Conservation (phyloP, 2,888 invertebrate genomes). For the Agriopis aurantiaria region DNA sequence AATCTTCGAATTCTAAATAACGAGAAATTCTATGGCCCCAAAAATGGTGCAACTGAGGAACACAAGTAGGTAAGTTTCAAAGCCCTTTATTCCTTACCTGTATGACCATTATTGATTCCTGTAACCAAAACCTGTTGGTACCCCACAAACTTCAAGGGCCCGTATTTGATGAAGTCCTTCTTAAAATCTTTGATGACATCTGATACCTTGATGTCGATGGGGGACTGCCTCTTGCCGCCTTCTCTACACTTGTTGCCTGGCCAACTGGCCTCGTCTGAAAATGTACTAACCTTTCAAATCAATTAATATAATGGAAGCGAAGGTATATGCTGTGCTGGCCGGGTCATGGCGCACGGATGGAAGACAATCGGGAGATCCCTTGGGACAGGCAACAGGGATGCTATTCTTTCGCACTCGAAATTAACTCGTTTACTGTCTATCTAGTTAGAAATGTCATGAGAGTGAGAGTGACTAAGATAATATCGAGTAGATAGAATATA, state of each 20-base stretch:
- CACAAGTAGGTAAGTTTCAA: neutral
- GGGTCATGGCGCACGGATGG: too few relatives aligned
- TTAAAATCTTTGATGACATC: constrained; percentile 62
- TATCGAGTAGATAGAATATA: too few relatives aligned
- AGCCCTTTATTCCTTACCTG: constrained; percentile 85
- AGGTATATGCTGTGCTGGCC: too few relatives aligned
- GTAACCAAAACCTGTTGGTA: constrained; percentile 84
- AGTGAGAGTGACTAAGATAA: too few relatives aligned
- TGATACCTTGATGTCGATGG: constrained; percentile 70
- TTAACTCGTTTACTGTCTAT: too few relatives aligned
- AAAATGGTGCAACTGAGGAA: too few relatives aligned
- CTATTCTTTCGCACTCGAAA: too few relatives aligned
- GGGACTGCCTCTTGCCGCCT: constrained; percentile 73
- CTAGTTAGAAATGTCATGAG: too few relatives aligned
- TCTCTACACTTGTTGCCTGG: constrained; percentile 65
- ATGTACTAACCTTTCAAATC: neutral
- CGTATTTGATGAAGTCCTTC: constrained; percentile 65
- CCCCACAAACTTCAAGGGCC: constrained; percentile 83
- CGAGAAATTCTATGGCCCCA: too few relatives aligned
- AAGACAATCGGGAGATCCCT: too few relatives aligned
- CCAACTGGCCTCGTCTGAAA: constrained; percentile 67
- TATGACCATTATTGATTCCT: constrained; percentile 90
- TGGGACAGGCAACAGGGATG: too few relatives aligned
- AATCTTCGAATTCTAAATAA: too few relatives aligned
- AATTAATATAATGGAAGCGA: neutral